phyloP scores from a whole-genome alignment of 2,888 invertebrate species.

The Crioceris asparagi region DNA sequence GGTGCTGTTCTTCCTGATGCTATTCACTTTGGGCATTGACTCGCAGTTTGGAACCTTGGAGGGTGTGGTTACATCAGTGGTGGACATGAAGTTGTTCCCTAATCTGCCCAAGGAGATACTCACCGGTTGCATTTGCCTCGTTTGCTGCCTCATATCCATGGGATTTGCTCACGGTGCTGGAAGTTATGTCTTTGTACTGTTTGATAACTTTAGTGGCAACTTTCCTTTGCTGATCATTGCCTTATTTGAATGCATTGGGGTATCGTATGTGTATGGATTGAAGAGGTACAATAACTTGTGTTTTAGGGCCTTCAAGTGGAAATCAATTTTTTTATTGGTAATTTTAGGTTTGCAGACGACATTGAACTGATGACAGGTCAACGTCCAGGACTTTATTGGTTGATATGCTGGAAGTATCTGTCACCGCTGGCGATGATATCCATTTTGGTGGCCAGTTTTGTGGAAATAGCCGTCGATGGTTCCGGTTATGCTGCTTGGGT shows the following conservation, averaged over 20 bases:
- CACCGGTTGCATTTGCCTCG: constrained; percentile 68
- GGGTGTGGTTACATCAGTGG: constrained; percentile 90
- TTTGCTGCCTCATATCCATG: constrained; percentile 79
- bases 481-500: constrained; percentile 83
- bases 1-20: constrained; percentile 91
- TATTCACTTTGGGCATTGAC: constrained; percentile 91
- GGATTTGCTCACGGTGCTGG: constrained; percentile 87
- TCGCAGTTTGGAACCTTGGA: constrained; percentile 94
- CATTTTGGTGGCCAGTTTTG: constrained; percentile 73
- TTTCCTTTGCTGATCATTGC: constrained; percentile 88
- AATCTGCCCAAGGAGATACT: constrained; percentile 82
- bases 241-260: constrained; percentile 83
- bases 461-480: constrained; percentile 68
- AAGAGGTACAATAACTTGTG: constrained; percentile 59
- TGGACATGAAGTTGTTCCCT: constrained; percentile 90
- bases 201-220: constrained; percentile 90
- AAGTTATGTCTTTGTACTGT: constrained; percentile 86
- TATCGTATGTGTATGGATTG: constrained; percentile 89
- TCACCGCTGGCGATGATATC: constrained; percentile 83
- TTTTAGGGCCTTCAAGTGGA: background rate
- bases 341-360: constrained; percentile 75
- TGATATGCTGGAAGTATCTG: constrained; percentile 90
- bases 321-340: background rate
- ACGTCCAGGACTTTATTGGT: constrained; percentile 81
- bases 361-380: constrained; percentile 91